phyloP scores from a whole-genome alignment of 2,888 invertebrate species.

The Villa cingulata region DNA sequence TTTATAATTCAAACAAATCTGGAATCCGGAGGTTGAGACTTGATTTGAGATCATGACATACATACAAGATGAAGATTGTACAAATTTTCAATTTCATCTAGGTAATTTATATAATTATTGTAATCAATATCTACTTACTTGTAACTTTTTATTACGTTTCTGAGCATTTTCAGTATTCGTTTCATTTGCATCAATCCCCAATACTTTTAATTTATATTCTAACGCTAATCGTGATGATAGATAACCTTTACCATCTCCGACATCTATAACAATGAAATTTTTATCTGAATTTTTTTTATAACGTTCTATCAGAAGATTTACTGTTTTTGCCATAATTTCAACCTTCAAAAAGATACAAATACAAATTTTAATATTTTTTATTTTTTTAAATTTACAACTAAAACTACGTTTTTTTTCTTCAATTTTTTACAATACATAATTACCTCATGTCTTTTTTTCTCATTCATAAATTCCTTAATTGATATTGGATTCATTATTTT shows the following conservation, averaged over 20 bases:
- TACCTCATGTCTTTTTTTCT: constrained; percentile 72
- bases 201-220: constrained; percentile 52
- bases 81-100: too few species aligned
- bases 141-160: constrained; percentile 32
- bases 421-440: too few species aligned
- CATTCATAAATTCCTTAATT: constrained; percentile 54
- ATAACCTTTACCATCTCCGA: constrained; percentile 84
- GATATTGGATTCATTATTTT: not conserved
- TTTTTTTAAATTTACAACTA: not conserved
- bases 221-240: constrained; percentile 61
- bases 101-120: too few species aligned
- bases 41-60: too few species aligned
- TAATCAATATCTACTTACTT: constrained; percentile 24
- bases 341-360: too few species aligned
- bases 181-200: constrained; percentile 67
- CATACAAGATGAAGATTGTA: too few species aligned
- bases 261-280: constrained; percentile 50
- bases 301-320: constrained; percentile 38
- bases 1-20: too few species aligned
- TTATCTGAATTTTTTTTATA: not conserved
- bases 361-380: too few species aligned
- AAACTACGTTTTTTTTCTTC: too few species aligned
- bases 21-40: too few species aligned
- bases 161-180: constrained; percentile 54
- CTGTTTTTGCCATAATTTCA: constrained; percentile 47